Base-by-base conservation (phyloP, 2,797 vertebrate species). In the Karalla daura region DNA sequence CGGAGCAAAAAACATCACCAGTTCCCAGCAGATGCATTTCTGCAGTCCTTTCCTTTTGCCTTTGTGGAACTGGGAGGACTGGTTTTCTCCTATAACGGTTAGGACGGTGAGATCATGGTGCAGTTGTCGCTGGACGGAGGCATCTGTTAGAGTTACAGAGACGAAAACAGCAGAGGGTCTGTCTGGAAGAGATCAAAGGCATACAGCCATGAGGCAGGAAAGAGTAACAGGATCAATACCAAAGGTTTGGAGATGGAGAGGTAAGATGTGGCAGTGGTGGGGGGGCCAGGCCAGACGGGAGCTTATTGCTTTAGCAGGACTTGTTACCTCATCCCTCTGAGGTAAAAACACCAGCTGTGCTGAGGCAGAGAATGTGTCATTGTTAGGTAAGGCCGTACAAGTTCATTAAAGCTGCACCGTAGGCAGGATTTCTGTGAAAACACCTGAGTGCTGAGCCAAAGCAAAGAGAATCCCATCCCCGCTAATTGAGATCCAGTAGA, bases 161-260 rank as follows among this genome's bases (percentile, higher is more conserved):
- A 43, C 54, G 43, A 17, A 72, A 79, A 66, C 66, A 63, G 73
- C 43, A 12, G 35, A 75, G 63, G 40, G 70, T 44, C 27, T 74
- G 87, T 89, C 90, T 91, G 88, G 84, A 88, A 79, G 41, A 60
- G 69, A 84, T 91, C 81, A 87, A 83, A 87, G 65, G n/a, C 61
- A 21, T 4, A 3, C 47, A 6, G 55, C 70, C 54, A 50, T 51
- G 63, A 75, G 60, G 58, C 64, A 55, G 63, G 70, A 86, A 80
- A 83, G 68, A 76, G 78, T 56, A 83, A 70, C 63, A 46, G 81
- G 73, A 86, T 88, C 83, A 62, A 82, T 80, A 73, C 55, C 60
- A 61, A 60, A 66, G 74, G 78, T 40, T n/a, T 54, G 51, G 49
- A 40, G 54, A 23, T 41, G 54, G 4, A 49, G 59, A 60, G 72